Evolutionary conservation across 2,888 invertebrate genomes (phyloP).

Genomic region (Timandra comae): DNA sequence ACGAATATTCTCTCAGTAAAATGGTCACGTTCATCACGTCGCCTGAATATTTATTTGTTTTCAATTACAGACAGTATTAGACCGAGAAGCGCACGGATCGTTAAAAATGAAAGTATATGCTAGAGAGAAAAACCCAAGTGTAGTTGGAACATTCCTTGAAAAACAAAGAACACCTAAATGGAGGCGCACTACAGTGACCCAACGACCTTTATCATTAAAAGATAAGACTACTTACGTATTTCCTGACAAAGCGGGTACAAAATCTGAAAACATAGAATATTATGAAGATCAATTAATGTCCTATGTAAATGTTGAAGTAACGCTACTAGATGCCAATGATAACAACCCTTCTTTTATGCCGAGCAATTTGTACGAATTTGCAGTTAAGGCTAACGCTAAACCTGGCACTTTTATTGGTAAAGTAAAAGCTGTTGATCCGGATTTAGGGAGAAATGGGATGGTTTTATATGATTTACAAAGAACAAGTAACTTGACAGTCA

Average conservation of each 20-base stretch:
- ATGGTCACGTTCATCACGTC: too few relatives aligned
- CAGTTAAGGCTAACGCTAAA: conserved; percentile 80
- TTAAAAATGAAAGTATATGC: conserved; percentile 87
- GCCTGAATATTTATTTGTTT: too few relatives aligned
- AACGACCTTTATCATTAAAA: conserved; percentile 34
- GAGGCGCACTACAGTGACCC: conserved; percentile 45
- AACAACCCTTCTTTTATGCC: conserved; percentile 92
- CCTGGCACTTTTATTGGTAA: conserved; percentile 85
- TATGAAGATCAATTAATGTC: conserved; percentile 67
- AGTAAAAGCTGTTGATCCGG: conserved; percentile 89
- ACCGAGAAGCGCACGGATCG: conserved; percentile 85
- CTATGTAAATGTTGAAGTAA: conserved; percentile 86
- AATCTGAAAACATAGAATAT: conserved; percentile 60
- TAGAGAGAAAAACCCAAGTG: conserved; percentile 83
- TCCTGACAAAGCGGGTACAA: conserved; percentile 60
- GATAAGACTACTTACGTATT: conserved; percentile 68
- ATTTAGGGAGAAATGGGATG: conserved; percentile 83
- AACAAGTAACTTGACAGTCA: conserved; percentile 79
- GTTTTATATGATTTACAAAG: conserved; percentile 85
- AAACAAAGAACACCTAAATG: conserved; percentile 60
- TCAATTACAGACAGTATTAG: conserved; percentile 79
- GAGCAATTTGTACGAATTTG: conserved; percentile 88
- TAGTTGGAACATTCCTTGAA: conserved; percentile 73
- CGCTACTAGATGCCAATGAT: conserved; percentile 92
- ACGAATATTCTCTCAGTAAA: too few relatives aligned